phyloP scores from a whole-genome alignment of 1,140 invertebrate genomes.

The Diachasma alloeum region DNA sequence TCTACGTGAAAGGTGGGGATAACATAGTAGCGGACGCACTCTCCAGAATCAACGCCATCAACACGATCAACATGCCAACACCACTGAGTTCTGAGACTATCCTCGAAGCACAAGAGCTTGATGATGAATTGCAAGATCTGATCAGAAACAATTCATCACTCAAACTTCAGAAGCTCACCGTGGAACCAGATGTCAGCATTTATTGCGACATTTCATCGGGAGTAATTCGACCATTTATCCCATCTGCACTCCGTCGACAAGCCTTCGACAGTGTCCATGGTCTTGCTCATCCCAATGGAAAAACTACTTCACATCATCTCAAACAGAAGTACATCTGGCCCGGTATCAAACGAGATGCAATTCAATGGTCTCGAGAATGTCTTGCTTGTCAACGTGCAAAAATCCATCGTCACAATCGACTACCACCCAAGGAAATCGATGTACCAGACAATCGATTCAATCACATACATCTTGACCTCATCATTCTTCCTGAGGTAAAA shows the following conservation, averaged over 20 bases:
- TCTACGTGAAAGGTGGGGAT: too few relatives aligned
- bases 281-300: slow-evolving; percentile 39
- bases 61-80: slow-evolving; percentile 9
- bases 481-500: slow-evolving; percentile 36
- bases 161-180: too few relatives aligned
- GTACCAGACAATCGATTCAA: slow-evolving; percentile 31
- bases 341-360: slow-evolving; percentile 33
- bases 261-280: slow-evolving; percentile 31
- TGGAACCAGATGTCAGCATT: neutral
- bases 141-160: slow-evolving; percentile 16
- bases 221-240: slow-evolving; percentile 37
- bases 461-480: slow-evolving; percentile 49
- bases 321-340: too few relatives aligned
- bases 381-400: slow-evolving; percentile 38
- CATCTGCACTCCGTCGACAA: slow-evolving; percentile 23
- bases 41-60: slow-evolving; percentile 34
- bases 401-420: slow-evolving; percentile 31
- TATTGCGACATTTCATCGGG: slow-evolving; percentile 30
- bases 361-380: slow-evolving; percentile 35
- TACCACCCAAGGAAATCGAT: slow-evolving; percentile 17
- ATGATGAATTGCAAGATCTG: slow-evolving; percentile 29
- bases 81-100: slow-evolving; percentile 26
- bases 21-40: slow-evolving; percentile 42
- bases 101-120: slow-evolving; percentile 32
- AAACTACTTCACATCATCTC: slow-evolving; percentile 33